Base-by-base conservation (phyloP, 2,113 vertebrate species). In the Plecotus auritus region DNA sequence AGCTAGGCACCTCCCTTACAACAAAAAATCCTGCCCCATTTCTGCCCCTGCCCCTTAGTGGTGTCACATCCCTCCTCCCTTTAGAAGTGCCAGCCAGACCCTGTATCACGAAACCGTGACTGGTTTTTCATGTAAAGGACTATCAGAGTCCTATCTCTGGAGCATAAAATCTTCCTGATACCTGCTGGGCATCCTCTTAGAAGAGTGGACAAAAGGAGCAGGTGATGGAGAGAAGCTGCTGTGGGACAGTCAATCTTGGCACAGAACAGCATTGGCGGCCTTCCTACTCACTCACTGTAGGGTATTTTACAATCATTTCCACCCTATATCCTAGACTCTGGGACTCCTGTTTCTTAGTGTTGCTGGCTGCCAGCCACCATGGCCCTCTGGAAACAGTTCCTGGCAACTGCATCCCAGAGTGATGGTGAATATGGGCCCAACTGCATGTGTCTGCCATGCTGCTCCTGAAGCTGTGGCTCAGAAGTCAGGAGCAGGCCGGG, bases 351-450 rank as follows among this genome's bases (percentile, higher is more conserved):
- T 91, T 45, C 86, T 77, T 91, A 42, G 12, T 1, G 0, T 3
- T 30, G 22, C 32, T 45, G 90, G 54, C 47, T 90, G 64, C 37
- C 64, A 67, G 35, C 73, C 45, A 83, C 16, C 8, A 17, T 0
- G 4, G 77, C 82, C 76, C 59, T 87, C 72, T 87, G 91, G 87
- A 97, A 96, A 61, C 61, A 64, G 88, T 40, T 91, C 81, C 85
- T 90, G 26, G 26, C 87, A 96, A 93, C 86, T 97, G 84, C 56
- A n/a, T 20, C 28, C 81, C 61, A 13, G 64, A 74, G 87, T 40
- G 20, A 47, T 49, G 61, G 83, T 2, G 1, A 89, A 14, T 45
- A 88, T 76, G 88, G 66, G 88, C 17, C 69, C 88, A 49, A 23
- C 3, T 47, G 37, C 83, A 78, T 1, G 18, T 2, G 1, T 32